phyloP scores from a whole-genome alignment of 2,888 invertebrate species.

The Lymantria dispar region DNA sequence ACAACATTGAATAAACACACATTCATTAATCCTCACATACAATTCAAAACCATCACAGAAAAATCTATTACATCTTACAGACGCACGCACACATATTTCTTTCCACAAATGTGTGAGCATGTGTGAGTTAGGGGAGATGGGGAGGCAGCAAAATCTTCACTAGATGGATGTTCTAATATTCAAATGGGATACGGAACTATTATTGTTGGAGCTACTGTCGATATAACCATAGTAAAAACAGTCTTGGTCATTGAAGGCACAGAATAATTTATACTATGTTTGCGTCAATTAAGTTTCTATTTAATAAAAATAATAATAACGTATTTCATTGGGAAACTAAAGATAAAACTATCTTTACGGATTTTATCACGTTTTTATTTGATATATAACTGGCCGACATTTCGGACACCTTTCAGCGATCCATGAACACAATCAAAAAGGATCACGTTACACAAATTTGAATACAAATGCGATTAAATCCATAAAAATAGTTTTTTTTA shows the following conservation, averaged over 20 bases:
- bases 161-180: conserved; percentile 82
- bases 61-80: conserved; percentile 32
- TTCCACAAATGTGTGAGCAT: conserved; percentile 23
- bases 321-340: no score
- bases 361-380: no score
- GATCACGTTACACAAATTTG: no score
- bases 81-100: conserved; percentile 24
- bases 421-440: no score
- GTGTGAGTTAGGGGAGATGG: conserved; percentile 34
- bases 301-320: no score
- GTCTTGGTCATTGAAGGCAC: conserved; percentile 51
- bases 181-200: conserved; percentile 83
- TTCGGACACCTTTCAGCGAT: no score
- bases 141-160: conserved; percentile 71
- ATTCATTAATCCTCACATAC: conserved; percentile 12
- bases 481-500: no score
- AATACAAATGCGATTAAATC: no score
- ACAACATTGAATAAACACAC: not conserved
- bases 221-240: conserved; percentile 48
- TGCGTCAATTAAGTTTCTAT: not conserved
- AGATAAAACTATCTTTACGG: no score
- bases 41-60: conserved; percentile 24
- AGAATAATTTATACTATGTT: not conserved
- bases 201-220: conserved; percentile 82
- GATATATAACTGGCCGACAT: no score